Conservation (phyloP, 53 echinoderm and acorn worm species). For the Luidia sarsii region DNA sequence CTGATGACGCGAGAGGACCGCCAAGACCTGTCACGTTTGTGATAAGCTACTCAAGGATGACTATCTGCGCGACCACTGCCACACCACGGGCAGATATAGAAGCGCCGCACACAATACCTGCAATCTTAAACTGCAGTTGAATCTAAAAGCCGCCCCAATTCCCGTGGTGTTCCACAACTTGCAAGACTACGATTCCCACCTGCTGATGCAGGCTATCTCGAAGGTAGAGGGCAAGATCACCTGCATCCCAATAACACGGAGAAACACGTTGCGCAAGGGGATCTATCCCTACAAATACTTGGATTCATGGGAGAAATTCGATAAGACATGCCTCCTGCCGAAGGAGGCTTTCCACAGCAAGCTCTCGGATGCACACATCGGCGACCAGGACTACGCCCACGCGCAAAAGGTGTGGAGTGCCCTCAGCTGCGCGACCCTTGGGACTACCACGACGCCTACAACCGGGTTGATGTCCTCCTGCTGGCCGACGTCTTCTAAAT, state of each 20-base stretch:
- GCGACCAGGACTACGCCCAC: slow-evolving; percentile 37
- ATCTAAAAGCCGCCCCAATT: slow-evolving; percentile 8
- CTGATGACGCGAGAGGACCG: slow-evolving; percentile 4
- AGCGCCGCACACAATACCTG: slow-evolving; percentile 44
- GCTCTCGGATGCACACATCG: slow-evolving; percentile 29
- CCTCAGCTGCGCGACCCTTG: slow-evolving; percentile 10
- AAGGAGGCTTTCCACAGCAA: slow-evolving; percentile 39
- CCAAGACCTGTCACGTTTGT: too few species aligned
- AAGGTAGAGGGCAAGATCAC: slow-evolving; percentile 13
- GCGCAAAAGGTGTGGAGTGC: slow-evolving; percentile 42
- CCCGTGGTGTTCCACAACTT: slow-evolving; percentile 57
- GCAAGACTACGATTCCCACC: slow-evolving; percentile 50
- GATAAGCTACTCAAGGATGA: background rate
- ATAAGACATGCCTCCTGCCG: slow-evolving; percentile 36
- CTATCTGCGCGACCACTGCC: slow-evolving; percentile 41
- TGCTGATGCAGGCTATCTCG: slow-evolving; percentile 45
- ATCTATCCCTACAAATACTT: slow-evolving; percentile 67
- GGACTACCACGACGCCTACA: slow-evolving; percentile 63
- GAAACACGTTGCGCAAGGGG: slow-evolving; percentile 48
- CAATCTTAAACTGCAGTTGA: slow-evolving; percentile 48
- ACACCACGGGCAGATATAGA: slow-evolving; percentile 40
- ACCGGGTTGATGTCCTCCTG: slow-evolving; percentile 18
- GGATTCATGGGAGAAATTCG: slow-evolving; percentile 27
- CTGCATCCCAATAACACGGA: slow-evolving; percentile 55
- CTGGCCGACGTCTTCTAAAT: slow-evolving; percentile 53